A percentile compares a stretch with the other conserved stretches of the same genome.
Evolutionary conservation across 2,113 vertebrate species (phyloP).

Genomic region (Gallinago paraguaiae): DNA sequence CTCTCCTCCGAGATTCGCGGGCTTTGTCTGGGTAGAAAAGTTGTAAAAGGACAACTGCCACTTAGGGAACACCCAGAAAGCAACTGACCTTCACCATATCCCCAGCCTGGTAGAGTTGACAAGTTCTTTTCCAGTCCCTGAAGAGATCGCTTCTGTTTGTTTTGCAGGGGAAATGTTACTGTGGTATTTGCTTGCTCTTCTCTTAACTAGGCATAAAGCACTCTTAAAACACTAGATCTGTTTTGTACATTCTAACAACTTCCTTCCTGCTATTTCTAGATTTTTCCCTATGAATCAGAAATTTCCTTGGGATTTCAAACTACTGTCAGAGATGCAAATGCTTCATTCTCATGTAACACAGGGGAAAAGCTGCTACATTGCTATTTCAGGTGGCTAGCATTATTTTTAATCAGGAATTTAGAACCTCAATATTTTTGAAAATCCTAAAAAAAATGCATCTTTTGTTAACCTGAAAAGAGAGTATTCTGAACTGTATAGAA

Average conservation of each 20-base stretch:
- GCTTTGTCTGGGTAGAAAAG: constrained; percentile 23
- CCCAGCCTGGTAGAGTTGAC: constrained; percentile 16
- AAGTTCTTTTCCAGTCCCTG: constrained; percentile 31
- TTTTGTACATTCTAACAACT: constrained; percentile 20
- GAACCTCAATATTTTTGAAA: neutral
- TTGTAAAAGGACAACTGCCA: constrained; percentile 57
- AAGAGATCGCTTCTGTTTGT: constrained; percentile 41
- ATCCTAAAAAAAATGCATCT: neutral
- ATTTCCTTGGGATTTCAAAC: neutral
- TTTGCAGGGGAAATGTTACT: constrained; percentile 62
- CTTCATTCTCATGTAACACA: neutral
- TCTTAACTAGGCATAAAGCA: constrained; percentile 14
- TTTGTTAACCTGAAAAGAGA: neutral
- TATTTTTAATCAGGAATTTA: neutral
- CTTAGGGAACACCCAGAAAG: constrained; percentile 41
- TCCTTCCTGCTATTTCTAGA: neutral
- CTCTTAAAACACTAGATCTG: neutral
- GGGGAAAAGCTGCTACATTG: neutral
- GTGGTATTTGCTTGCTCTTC: constrained; percentile 55
- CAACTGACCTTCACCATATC: constrained; percentile 32
- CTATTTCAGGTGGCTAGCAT: neutral
- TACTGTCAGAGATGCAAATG: neutral
- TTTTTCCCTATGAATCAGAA: neutral
- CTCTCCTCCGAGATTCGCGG: neutral
- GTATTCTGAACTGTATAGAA: neutral